These are phyloP conservation scores for Antigone vipio DNA, from an alignment of 2,113 vertebrate species.

Conservation along the genomic window DNA sequence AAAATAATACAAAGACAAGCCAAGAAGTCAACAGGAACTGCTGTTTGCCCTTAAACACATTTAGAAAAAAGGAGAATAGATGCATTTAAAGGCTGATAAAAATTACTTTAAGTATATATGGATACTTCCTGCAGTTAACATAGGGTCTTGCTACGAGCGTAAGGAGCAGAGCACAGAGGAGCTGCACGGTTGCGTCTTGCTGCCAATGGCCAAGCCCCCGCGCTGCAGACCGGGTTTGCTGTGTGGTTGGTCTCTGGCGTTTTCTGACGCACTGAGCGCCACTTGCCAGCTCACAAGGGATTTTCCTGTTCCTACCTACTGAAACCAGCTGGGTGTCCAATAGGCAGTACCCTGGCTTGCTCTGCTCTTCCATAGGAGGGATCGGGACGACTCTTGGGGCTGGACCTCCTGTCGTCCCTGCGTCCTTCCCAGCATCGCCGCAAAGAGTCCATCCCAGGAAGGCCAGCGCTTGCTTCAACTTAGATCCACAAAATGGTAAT, in stretches of 20 bases:
- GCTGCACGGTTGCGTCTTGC: not conserved
- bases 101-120: not conserved
- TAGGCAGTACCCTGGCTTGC: not conserved
- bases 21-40: accelerated
- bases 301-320: not conserved
- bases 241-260: accelerated
- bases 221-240: accelerated
- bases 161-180: not conserved
- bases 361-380: accelerated
- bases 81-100: not conserved
- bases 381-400: not conserved
- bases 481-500: not conserved
- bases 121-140: not conserved
- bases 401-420: not conserved
- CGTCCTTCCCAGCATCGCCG: not conserved
- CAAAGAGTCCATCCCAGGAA: not conserved
- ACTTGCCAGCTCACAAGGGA: not conserved
- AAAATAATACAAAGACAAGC: not conserved
- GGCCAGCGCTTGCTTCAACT: not conserved
- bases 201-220: not conserved
- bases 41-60: not conserved
- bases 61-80: not conserved
- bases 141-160: accelerated
- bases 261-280: not conserved
- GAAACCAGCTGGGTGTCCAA: not conserved